Evolutionary conservation across 2,888 invertebrate species (phyloP), one percentile per base, ranked within the genome.

Genomic region (Calameuta idolon): DNA sequence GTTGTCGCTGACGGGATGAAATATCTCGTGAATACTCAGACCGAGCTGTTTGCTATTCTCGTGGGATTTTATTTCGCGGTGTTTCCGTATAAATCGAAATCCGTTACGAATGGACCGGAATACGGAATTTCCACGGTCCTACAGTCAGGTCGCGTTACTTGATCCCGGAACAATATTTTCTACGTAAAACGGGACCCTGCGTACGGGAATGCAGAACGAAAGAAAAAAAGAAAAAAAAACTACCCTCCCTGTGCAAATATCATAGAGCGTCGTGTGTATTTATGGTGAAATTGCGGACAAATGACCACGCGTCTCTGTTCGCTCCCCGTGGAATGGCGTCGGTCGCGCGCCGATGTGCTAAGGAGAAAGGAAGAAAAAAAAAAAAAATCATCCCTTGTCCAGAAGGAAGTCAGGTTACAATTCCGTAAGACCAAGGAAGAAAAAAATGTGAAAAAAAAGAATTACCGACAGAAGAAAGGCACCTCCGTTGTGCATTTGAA

Each of bases 221-320:
- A 35, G 34, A 31, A 79, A 76, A 69, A 55, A 74, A 35, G 79
- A 85, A 84, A 83, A 83, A 80, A 77, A 68, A 76, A 55, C n/a
- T 76, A 68, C 76, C 55, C 79, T 75, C 69, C 73, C 74, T 35
- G 77, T 78, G 84, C 86, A 87, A 87, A 89, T 87, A 85, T 84
- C 80, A 55, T 9, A 9, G 80, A 74, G 78, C 69, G 75, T 69
- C 77, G 84, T 85, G 86, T 84, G 55, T 84, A 86, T 90, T 90
- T 89, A 85, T 84, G 87, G 87, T 84, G 82, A 88, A 89, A 87
- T 89, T 87, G 89, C 85, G 89, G 90, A 89, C 90, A 90, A 90
- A 90, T 90, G 89, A 89, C 55, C 55, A 85, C 85, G 84, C 83
- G 82, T 83, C 83, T 84, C 86, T 81, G 78, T 81, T 74, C 77